These are phyloP conservation scores for Catonia carolina DNA, from an alignment of 2,888 invertebrate genomes.

Conservation along the genomic window DNA sequence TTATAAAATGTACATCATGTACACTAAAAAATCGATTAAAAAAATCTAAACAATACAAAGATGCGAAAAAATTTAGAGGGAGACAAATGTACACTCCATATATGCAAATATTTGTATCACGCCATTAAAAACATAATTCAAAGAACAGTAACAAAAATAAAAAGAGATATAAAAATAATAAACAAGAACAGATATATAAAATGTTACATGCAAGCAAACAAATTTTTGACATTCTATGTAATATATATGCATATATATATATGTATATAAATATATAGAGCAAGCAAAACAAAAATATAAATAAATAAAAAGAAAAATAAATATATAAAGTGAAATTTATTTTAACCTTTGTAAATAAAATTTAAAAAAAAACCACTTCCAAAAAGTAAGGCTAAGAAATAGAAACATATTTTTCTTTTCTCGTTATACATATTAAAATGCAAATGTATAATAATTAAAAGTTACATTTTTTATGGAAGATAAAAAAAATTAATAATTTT, in stretches of 20 bases:
- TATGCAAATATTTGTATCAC: too few relatives aligned
- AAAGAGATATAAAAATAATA: neutral
- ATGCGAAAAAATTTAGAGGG: too few relatives aligned
- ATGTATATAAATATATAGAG: conserved; percentile 11
- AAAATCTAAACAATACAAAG: too few relatives aligned
- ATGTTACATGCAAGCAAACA: conserved; percentile 22
- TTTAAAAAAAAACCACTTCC: conserved; percentile 45
- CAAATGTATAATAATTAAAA: too few relatives aligned
- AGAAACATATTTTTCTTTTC: neutral
- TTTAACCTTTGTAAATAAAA: conserved; percentile 36
- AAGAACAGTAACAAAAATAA: too few relatives aligned
- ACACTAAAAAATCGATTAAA: too few relatives aligned
- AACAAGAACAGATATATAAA: conserved; percentile 29
- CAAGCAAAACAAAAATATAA: conserved; percentile 29
- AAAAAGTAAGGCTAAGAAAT: conserved; percentile 35
- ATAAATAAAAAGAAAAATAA: conserved; percentile 25
- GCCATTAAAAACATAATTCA: too few relatives aligned
- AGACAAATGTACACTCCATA: too few relatives aligned
- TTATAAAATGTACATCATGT: too few relatives aligned
- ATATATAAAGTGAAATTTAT: conserved; percentile 23
- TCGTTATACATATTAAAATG: too few relatives aligned
- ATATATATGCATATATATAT: conserved; percentile 14
- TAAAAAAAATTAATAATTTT: too few relatives aligned
- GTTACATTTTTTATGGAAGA: too few relatives aligned
- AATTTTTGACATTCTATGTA: conserved; percentile 12